Base-by-base conservation (phyloP, 2,113 vertebrate species). In the Seriola aureovittata region DNA sequence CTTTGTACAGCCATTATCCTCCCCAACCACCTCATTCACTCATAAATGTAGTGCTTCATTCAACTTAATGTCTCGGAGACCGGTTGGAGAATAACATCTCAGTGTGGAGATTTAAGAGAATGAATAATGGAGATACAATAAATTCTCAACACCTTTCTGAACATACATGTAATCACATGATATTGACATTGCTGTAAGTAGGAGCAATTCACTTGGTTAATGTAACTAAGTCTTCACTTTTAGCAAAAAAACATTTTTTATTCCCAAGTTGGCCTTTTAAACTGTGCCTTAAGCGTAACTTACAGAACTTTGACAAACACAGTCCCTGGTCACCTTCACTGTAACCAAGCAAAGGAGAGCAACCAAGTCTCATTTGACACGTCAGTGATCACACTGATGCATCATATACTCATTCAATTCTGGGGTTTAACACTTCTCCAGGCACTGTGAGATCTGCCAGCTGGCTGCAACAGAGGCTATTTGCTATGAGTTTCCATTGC, bases 311-410 rank as follows among this genome's bases (percentile, higher is more conserved):
- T 70, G 67, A 68, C 42, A 75, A 58, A 67, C 17, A 25, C n/a
- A 12, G 52, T 57, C 60, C 8, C 1, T 62, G 58, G 25, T 85
- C 77, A 66, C 77, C 57, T 84, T 84, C 46, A 71, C 59, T 58
- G 36, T 60, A 9, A 67, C 64, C 50, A 52, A 71, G 60, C 75
- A 66, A 69, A 65, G 68, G 40, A 57, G 9, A 66, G 52, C 69
- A 71, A 74, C 73, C 75, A 78, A 63, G 64, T 80, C 71, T 66
- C 58, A 42, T 85, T 73, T 80, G 80, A 85, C 71, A 85, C 60
- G 14, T 69, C 71, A 66, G 72, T 72, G 80, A 91, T 92, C 88
- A 88, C 46, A 25, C 71, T 80, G 76, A 84, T 86, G 77, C 62
- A 79, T 90, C 66, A 67, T 67, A 63, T 70, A 46, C 69, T 70